Base-by-base conservation (phyloP, 2,888 invertebrate genomes). In the Rhagonycha lutea region DNA sequence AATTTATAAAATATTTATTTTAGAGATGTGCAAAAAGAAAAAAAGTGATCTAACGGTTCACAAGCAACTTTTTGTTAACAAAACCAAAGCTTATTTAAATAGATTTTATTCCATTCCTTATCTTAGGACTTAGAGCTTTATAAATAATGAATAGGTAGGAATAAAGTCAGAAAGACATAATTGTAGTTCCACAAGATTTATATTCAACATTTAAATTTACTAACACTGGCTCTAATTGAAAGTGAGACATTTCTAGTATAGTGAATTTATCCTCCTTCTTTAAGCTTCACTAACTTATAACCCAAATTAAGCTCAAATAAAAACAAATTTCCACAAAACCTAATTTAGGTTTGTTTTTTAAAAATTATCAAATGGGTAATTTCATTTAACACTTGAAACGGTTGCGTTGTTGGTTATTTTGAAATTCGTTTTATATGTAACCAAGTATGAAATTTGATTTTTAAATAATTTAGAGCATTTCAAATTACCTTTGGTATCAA, bases 191-290 rank as follows among this genome's bases (percentile, higher is more conserved):
- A 14, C 14, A 61, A 73, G 73, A 74, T 74, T 74, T 73, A 73
- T 69, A 23, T 14, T 14, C 69, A 18, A 23, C 69, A 73, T 73
- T 73, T 69, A 69, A 73, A 73, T 73, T 73, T 70, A 74, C 70
- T 74, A 70, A 74, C 74, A 74, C 70, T 74, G 28, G 68, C 61
- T 70, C 70, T 79, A 79, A 79, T 77, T 79, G 79, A 79, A 79
- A 74, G 68, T 72, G 72, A 74, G 74, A 71, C 75, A 68, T 75
- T 78, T 70, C 72, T 47, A 28, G 69, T 65, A 73, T 47, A 47
- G 32, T 74, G 70, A 74, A 69, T 71, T 72, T 74, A 68, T 47
- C 65, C 72, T 47, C 65, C 72, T 72, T 70, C 74, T 70, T 74
- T 29, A 29, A 65, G 69, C 65, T 71, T 70, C 62, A 73, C 62